phyloP scores from a whole-genome alignment of 2,113 vertebrate genomes.

The Xiphophorus maculatus region DNA sequence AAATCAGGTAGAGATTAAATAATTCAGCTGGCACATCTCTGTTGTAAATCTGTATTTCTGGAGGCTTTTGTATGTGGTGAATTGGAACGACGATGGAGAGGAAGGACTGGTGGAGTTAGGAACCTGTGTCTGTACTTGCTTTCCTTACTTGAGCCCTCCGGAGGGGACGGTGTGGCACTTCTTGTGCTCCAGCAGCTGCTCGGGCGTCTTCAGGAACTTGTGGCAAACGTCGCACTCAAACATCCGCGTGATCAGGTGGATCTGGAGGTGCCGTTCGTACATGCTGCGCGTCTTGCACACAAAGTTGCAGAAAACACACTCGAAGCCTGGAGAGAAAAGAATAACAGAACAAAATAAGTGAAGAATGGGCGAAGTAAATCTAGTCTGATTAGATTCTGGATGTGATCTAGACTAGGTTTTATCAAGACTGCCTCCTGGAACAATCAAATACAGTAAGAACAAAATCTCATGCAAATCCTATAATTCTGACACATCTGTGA shows the following conservation, averaged over 20 bases:
- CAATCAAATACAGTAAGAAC: neutral
- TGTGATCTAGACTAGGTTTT: neutral
- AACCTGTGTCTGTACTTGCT: constrained; percentile 95
- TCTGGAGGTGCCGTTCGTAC: constrained; percentile 99
- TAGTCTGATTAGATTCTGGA: neutral
- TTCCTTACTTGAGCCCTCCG: constrained; percentile 99
- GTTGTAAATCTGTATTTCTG: constrained; percentile 7
- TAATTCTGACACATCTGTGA: too few relatives aligned
- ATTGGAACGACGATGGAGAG: constrained; percentile 35
- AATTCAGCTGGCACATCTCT: constrained; percentile 4
- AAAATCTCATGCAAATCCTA: too few relatives aligned
- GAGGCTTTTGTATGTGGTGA: constrained; percentile 22
- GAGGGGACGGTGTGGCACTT: constrained; percentile 99
- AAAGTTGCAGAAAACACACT: constrained; percentile 99
- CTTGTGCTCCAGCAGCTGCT: constrained; percentile 99
- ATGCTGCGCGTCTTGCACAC: constrained; percentile 98
- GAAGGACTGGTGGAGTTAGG: constrained; percentile 63
- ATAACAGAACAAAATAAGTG: neutral
- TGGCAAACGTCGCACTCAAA: constrained; percentile 99
- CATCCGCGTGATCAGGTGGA: constrained; percentile 99
- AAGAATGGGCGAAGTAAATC: neutral
- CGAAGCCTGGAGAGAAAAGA: constrained; percentile 86
- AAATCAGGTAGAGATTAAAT: neutral
- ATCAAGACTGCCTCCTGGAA: too few relatives aligned
- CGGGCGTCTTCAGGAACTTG: constrained; percentile 99